Evolutionary conservation across 2,113 vertebrate species (phyloP), one percentile per base, ranked within the genome.

Genomic region (Siphamia tubifer): DNA sequence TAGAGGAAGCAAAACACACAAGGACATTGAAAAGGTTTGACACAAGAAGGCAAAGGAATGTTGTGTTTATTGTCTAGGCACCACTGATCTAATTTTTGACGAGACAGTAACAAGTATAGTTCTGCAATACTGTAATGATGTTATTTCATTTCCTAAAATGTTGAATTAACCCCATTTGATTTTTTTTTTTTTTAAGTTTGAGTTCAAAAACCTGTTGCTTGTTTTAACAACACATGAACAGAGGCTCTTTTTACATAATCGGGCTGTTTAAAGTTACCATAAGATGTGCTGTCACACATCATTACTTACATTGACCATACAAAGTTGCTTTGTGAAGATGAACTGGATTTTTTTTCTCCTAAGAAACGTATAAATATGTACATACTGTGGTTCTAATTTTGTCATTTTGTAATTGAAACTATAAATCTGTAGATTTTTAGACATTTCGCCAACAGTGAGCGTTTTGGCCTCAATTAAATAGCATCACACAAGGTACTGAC

Each of bases 401-500:
- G 10, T 56, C 9, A 32, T 75, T 88, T 77, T 83, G 67, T 75
- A 60, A 84, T 32, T 52, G 68, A 53, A 81, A 53, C 55, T 66
- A 19, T 72, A 79, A 70, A 54, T 84, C 71, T 90, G 79, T 85
- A 85, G 68, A 81, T 82, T 78, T 85, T 72, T 45, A 76, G 71
- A 85, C 70, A 79, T 89, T 83, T 79, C 38, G 39, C 70, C 74
- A 85, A 54, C 64, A 9, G 64, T 73, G 73, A 54, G 69, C 16
- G 21, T 72, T 68, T 62, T 64, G 43, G 68, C 65, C 69, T 67
- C 68, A n/a, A n/a, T 74, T 75, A 85, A 56, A 61, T 83, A 28
- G 73, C 13, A 44, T 83, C 45, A 48, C 68, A 49, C 68, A 76
- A 86, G 89, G 91, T 90, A 92, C 89, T 81, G 84, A 85, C 61